Percentiles rank a stretch among this genome's conserved stretches.
phyloP scores from a whole-genome alignment of 2,888 invertebrate species.

The Apodemia duryi region DNA sequence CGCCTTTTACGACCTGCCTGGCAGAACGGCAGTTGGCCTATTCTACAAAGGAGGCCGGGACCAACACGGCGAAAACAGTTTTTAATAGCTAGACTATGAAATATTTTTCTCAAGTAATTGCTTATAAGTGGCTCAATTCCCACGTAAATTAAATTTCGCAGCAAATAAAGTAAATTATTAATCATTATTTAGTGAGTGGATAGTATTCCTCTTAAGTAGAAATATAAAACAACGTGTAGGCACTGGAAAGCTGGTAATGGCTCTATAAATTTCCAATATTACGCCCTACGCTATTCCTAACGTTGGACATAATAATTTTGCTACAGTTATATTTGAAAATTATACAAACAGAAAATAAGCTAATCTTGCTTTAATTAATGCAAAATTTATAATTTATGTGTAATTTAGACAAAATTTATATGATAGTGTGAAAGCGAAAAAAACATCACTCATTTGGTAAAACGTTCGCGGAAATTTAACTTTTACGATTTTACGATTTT shows the following conservation, averaged over 20 bases:
- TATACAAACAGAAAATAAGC: neutral
- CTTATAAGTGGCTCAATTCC: no score
- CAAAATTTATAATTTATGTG: no score
- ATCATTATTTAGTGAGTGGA: neutral
- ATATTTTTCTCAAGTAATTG: neutral
- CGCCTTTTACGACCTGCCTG: no score
- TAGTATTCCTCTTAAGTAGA: neutral
- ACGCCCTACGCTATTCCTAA: neutral
- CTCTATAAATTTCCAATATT: slow-evolving; percentile 6
- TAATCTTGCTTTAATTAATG: no score
- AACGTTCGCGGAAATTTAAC: no score
- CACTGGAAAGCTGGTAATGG: neutral
- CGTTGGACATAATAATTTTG: neutral
- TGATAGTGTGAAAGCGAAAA: no score
- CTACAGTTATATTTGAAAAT: neutral
- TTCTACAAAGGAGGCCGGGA: no score
- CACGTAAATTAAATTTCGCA: neutral
- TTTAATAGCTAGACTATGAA: neutral
- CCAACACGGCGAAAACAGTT: neutral
- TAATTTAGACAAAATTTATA: no score
- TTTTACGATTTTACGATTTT: no score
- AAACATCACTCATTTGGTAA: no score
- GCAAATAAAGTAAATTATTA: neutral
- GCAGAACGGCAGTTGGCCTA: neutral
- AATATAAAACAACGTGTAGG: neutral